Conservation (phyloP, 2,113 vertebrate species). For the Orientallactaga bullata region DNA sequence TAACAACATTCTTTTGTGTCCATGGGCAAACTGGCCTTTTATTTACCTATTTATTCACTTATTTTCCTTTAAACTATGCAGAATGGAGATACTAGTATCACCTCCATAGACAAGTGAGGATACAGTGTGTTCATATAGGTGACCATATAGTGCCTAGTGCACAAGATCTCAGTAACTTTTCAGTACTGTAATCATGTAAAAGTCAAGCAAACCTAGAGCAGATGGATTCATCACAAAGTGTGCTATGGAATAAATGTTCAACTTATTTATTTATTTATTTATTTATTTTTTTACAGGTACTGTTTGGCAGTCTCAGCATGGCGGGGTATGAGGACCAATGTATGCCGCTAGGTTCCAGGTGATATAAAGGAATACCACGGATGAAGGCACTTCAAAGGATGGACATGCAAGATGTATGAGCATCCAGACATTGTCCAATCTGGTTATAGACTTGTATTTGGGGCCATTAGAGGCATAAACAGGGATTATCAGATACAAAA, state of each 20-base stretch:
- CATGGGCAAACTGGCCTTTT: neutral
- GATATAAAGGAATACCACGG: neutral
- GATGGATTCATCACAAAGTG: neutral
- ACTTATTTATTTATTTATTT: too few species aligned
- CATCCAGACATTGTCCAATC: neutral
- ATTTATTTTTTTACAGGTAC: conserved; percentile 46
- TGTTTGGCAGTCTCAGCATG: neutral
- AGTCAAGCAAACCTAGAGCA: neutral
- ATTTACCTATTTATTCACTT: neutral
- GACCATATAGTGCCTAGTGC: neutral
- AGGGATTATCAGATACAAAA: neutral
- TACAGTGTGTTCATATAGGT: neutral
- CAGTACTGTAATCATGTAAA: neutral
- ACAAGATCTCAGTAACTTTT: neutral
- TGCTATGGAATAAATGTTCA: conserved; percentile 10
- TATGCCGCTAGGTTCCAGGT: neutral
- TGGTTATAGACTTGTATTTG: neutral
- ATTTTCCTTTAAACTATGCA: neutral
- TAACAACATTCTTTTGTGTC: neutral
- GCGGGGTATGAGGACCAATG: neutral
- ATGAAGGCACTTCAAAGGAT: neutral
- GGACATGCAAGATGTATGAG: neutral
- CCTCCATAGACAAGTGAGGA: neutral
- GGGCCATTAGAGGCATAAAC: neutral
- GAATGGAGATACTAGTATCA: neutral